Evolutionary conservation across 1,140 invertebrate species (phyloP).

Genomic region (Plodia interpunctella): DNA sequence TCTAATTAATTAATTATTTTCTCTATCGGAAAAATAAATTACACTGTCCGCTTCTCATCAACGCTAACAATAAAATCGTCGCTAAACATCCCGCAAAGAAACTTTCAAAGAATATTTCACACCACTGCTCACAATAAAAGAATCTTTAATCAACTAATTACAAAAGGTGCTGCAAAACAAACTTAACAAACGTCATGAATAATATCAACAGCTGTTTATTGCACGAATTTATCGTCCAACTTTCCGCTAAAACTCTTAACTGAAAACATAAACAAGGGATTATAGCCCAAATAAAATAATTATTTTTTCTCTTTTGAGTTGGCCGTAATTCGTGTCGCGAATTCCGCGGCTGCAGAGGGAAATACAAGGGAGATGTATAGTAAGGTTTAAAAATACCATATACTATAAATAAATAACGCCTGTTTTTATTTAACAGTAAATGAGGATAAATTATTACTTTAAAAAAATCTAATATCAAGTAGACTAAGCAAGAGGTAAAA

Average conservation of each 20-base stretch:
- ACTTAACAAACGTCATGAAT: conserved; percentile 63
- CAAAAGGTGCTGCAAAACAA: conserved; percentile 49
- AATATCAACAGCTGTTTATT: conserved; percentile 66
- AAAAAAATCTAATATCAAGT: too few species aligned
- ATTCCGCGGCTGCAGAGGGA: neutral
- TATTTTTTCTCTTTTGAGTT: conserved; percentile 37
- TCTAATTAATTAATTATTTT: too few species aligned
- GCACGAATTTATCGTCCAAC: conserved; percentile 58
- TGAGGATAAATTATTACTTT: too few species aligned
- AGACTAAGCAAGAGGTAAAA: too few species aligned
- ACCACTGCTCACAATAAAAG: conserved; percentile 27
- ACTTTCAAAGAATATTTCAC: conserved; percentile 9
- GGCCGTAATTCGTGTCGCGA: conserved; percentile 1
- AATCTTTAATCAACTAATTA: conserved; percentile 46
- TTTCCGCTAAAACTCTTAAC: conserved; percentile 61
- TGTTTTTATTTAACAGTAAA: too few species aligned
- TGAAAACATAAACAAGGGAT: conserved; percentile 59
- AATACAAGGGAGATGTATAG: neutral
- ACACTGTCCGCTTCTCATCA: neutral
- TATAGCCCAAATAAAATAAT: conserved; percentile 55
- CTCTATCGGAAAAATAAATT: too few species aligned
- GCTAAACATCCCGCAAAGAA: neutral
- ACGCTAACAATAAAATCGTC: neutral
- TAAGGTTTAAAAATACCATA: neutral
- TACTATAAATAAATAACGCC: too few species aligned